phyloP scores from a whole-genome alignment of 1,140 invertebrate genomes.

The Ganaspis sp. region DNA sequence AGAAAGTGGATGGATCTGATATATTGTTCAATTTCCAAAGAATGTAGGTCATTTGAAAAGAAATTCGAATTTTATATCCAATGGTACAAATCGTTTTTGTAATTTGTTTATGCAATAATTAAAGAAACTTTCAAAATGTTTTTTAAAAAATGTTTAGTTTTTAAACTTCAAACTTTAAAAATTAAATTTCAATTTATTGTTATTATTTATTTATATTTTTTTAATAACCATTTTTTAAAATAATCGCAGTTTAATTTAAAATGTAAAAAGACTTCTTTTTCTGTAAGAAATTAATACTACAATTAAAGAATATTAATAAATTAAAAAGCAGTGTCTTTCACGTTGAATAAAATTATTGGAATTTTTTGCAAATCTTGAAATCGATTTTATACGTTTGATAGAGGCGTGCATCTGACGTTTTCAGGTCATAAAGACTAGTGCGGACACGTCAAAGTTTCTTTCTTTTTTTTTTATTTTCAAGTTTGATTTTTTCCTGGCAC shows the following conservation, averaged over 20 bases:
- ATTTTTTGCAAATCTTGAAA: background rate
- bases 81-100: background rate
- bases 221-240: too few species aligned
- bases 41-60: background rate
- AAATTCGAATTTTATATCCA: slow-evolving; percentile 14
- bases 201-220: too few species aligned
- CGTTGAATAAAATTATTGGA: background rate
- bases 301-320: background rate
- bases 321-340: too few species aligned
- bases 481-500: background rate
- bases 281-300: background rate
- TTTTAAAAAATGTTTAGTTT: too few species aligned
- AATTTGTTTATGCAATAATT: background rate
- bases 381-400: background rate
- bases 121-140: too few species aligned
- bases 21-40: background rate
- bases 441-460: background rate
- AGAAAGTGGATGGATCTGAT: background rate
- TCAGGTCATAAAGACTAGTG: slow-evolving; percentile 1
- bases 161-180: too few species aligned
- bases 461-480: background rate
- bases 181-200: too few species aligned
- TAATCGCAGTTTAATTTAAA: too few species aligned
- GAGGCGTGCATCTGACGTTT: background rate
- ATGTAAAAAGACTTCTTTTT: too few species aligned